phyloP scores from a whole-genome alignment of 1,140 invertebrate species.

The Asobara japonica region DNA sequence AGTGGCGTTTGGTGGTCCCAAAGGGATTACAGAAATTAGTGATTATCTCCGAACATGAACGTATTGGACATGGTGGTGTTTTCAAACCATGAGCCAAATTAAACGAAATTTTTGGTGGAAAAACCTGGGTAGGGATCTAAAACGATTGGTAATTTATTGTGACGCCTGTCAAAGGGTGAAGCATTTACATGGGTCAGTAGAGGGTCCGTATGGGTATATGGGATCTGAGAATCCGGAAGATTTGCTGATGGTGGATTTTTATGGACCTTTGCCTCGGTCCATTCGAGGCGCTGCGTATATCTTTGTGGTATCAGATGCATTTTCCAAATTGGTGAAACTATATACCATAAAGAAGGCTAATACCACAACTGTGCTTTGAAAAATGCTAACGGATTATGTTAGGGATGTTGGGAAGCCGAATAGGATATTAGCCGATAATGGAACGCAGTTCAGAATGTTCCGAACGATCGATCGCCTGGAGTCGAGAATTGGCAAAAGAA shows the following conservation, averaged over 20 bases:
- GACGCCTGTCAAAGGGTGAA: constrained; percentile 39
- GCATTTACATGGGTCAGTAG: constrained; percentile 21
- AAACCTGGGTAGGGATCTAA: constrained; percentile 18
- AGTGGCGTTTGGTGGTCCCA: neutral
- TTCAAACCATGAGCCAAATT: neutral
- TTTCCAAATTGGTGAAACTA: constrained; percentile 34
- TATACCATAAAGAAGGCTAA: constrained; percentile 32
- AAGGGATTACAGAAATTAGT: neutral
- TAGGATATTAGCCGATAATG: constrained; percentile 31
- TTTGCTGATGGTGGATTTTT: constrained; percentile 37
- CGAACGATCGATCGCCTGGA: too few species aligned
- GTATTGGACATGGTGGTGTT: neutral
- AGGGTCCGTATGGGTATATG: constrained; percentile 20
- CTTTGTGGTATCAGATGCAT: constrained; percentile 37
- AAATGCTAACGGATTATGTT: constrained; percentile 33
- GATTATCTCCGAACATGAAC: neutral
- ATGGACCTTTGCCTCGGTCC: constrained; percentile 37
- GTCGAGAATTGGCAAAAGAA: constrained; percentile 12
- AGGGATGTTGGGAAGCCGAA: constrained; percentile 22
- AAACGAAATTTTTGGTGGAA: constrained; percentile 18
- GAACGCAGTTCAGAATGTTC: constrained; percentile 32
- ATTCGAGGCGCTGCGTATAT: constrained; percentile 34
- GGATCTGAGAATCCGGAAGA: constrained; percentile 22
- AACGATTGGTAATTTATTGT: constrained; percentile 28
- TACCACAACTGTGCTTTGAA: constrained; percentile 15